Evolutionary conservation across 1,140 invertebrate genomes (phyloP), one percentile per base, ranked within the genome.

Genomic region (Leucophenga varia): DNA sequence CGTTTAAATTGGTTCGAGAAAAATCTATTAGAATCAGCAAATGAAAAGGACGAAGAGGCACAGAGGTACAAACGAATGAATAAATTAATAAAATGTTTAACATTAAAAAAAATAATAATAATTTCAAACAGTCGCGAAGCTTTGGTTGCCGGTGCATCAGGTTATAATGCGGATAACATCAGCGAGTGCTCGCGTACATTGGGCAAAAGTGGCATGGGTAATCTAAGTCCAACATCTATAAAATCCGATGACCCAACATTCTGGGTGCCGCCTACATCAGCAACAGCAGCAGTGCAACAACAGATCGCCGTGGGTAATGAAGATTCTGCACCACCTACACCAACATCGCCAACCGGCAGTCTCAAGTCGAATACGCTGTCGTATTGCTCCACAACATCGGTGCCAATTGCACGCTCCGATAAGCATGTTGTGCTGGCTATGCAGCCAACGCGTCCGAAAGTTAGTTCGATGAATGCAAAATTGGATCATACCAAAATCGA

Each of bases 401-500:
- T 77, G n/a, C 76, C 78, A 6, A 71, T 79, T 2, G 76, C 77
- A 18, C 54, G 78, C 10, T 78, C 75, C 28, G 81, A 82, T 21
- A 81, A 82, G 30, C 79, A 81, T 14, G 77, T 82, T 17, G 76
- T 82, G 3, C 72, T 82, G 35, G 76, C 77, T 16, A 77, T 73
- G 54, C 76, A 71, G 49, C 73, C 76, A 12, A 50, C 59, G 14
- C 57, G 75, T 25, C 76, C 71, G 2, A 61, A 71, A 38, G 76
- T 77, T 39, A 65, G 76, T 22, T 76, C 78, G 25, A 80, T 77
- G 79, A 77, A 80, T 36, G 77, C 79, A 10, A 80, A 80, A 55
- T 61, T 82, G 49, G 80, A 80, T 61, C 80, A 79, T 37, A 77
- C 78, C 3, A 81, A 82, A 64, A 80, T 81, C 13, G 79, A 82